These are phyloP conservation scores for Oxyteleia sp. DNA, from an alignment of 2,888 invertebrate species.

Conservation along the genomic window DNA sequence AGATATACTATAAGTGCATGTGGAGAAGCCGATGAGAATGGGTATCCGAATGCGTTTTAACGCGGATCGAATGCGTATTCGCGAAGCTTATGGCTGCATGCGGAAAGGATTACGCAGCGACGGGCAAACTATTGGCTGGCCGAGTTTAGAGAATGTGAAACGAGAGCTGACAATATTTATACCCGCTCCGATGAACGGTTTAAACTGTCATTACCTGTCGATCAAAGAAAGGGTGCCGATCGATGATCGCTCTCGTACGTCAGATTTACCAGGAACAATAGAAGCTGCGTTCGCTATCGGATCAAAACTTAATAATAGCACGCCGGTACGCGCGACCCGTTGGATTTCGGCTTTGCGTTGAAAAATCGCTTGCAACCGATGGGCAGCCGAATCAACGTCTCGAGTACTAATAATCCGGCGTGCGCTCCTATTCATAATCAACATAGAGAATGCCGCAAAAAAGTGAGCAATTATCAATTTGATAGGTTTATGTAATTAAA, in stretches of 20 bases:
- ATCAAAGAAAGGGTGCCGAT: slow-evolving; percentile 86
- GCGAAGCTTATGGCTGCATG: slow-evolving; percentile 85
- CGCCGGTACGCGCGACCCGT: slow-evolving; percentile 74
- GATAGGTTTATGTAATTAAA: too few species aligned
- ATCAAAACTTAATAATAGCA: slow-evolving; percentile 85
- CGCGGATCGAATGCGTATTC: slow-evolving; percentile 85
- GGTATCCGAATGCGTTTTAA: slow-evolving; percentile 85
- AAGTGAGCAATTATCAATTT: too few species aligned
- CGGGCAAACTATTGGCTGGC: slow-evolving; percentile 83
- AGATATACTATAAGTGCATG: too few species aligned
- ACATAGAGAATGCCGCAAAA: slow-evolving; percentile 1
- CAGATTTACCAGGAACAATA: slow-evolving; percentile 85
- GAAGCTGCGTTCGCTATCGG: slow-evolving; percentile 78
- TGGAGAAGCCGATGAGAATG: slow-evolving; percentile 69
- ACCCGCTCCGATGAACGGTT: slow-evolving; percentile 80
- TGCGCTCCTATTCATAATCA: slow-evolving; percentile 34
- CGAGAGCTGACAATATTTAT: slow-evolving; percentile 78
- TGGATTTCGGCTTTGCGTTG: slow-evolving; percentile 74
- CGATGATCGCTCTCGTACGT: slow-evolving; percentile 84
- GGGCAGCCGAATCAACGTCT: slow-evolving; percentile 70
- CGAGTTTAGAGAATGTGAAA: slow-evolving; percentile 77
- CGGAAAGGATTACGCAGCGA: slow-evolving; percentile 84
- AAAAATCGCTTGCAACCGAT: slow-evolving; percentile 73
- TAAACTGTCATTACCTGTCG: slow-evolving; percentile 87
- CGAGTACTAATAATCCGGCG: slow-evolving; percentile 68